A percentile compares a stretch with the other conserved stretches of the same genome.
phyloP scores from a whole-genome alignment of 2,797 vertebrate genomes.

The Myioborus melanocephalus region DNA sequence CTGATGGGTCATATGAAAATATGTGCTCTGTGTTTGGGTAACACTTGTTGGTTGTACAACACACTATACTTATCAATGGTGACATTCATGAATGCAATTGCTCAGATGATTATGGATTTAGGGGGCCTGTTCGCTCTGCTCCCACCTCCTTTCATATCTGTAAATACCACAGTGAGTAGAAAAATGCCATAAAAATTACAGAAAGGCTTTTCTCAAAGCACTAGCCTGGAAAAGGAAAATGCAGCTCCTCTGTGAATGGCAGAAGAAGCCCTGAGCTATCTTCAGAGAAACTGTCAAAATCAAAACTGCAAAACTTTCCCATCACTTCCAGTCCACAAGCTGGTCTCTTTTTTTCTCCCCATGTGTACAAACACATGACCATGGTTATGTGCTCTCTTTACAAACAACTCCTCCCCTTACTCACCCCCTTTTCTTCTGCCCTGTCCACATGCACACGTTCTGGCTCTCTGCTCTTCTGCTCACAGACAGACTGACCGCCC shows the following conservation, averaged over 20 bases:
- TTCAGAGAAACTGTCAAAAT: neutral
- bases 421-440: neutral
- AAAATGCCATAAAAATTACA: conserved; percentile 17
- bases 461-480: neutral
- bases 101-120: conserved; percentile 7
- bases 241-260: neutral
- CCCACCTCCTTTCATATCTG: neutral
- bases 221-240: neutral
- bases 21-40: neutral
- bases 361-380: neutral
- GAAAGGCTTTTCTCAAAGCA: neutral
- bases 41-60: neutral
- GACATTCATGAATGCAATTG: neutral
- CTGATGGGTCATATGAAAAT: conserved; percentile 8
- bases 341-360: neutral
- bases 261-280: neutral
- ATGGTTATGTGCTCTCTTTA: neutral
- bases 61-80: neutral
- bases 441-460: rapidly evolving
- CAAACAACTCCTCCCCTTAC: neutral
- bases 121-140: neutral
- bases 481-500: neutral
- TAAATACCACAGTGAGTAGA: conserved; percentile 1
- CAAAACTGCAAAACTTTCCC: neutral
- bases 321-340: neutral